phyloP scores from a whole-genome alignment of 2,888 invertebrate genomes.

The Drosophila demipolita region DNA sequence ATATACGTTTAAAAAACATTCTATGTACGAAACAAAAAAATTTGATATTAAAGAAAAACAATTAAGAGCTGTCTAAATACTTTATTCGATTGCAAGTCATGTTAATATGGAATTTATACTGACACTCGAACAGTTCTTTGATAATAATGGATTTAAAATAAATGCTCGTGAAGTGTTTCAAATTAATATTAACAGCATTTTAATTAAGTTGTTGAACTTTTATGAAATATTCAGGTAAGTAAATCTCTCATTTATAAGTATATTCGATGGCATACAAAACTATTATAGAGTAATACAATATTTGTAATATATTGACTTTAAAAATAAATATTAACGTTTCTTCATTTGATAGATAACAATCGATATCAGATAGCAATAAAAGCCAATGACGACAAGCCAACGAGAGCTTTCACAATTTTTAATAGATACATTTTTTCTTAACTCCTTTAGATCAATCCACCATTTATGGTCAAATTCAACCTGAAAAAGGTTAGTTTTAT shows the following conservation, averaged over 20 bases:
- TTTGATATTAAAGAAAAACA: slow-evolving; percentile 47
- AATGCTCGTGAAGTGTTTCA: slow-evolving; percentile 60
- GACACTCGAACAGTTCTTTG: slow-evolving; percentile 53
- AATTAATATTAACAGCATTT: slow-evolving; percentile 6
- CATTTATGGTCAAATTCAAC: no score
- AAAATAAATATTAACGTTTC: background rate
- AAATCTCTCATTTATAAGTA: background rate
- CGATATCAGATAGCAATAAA: no score
- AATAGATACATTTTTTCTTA: no score
- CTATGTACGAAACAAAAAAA: slow-evolving; percentile 43
- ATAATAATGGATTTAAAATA: slow-evolving; percentile 68
- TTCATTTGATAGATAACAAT: background rate
- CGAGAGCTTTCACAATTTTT: no score
- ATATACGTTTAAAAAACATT: slow-evolving; percentile 59
- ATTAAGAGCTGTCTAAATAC: background rate
- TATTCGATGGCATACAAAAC: background rate
- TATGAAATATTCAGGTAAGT: background rate
- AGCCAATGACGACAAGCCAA: no score
- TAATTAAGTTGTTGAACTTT: background rate
- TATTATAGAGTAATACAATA: no score
- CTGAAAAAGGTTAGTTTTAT: no score
- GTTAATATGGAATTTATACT: slow-evolving; percentile 50
- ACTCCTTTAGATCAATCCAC: no score
- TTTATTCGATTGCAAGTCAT: slow-evolving; percentile 48
- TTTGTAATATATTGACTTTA: no score